phyloP scores from a whole-genome alignment of 2,797 vertebrate genomes.

The Sebastes trivittatus region DNA sequence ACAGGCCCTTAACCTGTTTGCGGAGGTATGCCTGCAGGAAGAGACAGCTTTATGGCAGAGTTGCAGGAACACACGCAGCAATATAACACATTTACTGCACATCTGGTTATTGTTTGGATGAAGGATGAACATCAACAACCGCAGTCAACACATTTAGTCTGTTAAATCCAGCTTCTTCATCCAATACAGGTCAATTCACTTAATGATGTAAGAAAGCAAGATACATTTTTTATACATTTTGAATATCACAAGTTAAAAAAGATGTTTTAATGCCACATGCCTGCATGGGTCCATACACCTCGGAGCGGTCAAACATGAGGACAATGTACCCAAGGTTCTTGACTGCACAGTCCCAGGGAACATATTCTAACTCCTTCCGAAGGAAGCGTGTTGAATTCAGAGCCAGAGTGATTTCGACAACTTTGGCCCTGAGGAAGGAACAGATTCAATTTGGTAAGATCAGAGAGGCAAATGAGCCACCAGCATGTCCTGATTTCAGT shows the following conservation, averaged over 20 bases:
- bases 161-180: not conserved
- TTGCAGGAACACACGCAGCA: not conserved
- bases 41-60: not conserved
- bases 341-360: slow-evolving; percentile 78
- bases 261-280: slow-evolving; percentile 38
- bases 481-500: not conserved
- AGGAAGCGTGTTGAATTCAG: slow-evolving; percentile 81
- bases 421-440: slow-evolving; percentile 67
- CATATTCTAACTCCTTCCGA: slow-evolving; percentile 58
- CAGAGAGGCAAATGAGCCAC: not conserved
- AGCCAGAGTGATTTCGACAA: slow-evolving; percentile 74
- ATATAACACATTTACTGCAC: not conserved
- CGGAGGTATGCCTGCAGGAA: slow-evolving; percentile 83
- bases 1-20: slow-evolving; percentile 82
- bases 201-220: not conserved
- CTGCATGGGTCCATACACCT: slow-evolving; percentile 82
- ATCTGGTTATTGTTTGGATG: not conserved
- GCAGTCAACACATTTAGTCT: not conserved
- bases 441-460: not conserved
- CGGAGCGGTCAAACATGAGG: slow-evolving; percentile 84
- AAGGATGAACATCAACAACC: not conserved
- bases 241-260: not conserved
- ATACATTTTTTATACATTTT: not conserved
- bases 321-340: slow-evolving; percentile 75
- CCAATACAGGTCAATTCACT: not conserved